Conservation (phyloP, 2,113 vertebrate genomes). For the Gadus chalcogrammus region DNA sequence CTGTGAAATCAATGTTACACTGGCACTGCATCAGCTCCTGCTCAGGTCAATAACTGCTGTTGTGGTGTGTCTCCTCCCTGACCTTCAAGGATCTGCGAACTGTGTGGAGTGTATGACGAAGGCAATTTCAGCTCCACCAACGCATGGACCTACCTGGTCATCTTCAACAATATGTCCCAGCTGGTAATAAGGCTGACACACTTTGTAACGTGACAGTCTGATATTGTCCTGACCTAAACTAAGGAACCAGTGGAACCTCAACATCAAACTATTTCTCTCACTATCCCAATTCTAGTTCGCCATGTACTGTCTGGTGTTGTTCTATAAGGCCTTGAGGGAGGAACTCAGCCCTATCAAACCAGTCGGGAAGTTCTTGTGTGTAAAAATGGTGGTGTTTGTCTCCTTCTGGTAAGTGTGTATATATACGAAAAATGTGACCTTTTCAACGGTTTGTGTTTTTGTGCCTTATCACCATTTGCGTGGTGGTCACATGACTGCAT, state of each 20-base stretch:
- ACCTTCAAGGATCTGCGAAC: constrained; percentile 83
- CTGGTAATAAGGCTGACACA: constrained; percentile 68
- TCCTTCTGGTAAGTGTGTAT: constrained; percentile 88
- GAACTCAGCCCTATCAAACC: constrained; percentile 93
- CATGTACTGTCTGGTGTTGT: constrained; percentile 97
- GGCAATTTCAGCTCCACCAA: constrained; percentile 94
- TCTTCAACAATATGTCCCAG: constrained; percentile 96
- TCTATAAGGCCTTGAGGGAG: constrained; percentile 90
- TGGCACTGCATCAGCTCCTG: neutral
- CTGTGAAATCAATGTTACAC: neutral
- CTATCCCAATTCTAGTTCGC: constrained; percentile 81
- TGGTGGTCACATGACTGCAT: too few species aligned
- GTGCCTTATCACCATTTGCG: too few species aligned
- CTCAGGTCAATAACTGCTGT: neutral
- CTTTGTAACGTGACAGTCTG: neutral
- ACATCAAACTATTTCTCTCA: neutral
- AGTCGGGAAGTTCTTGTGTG: constrained; percentile 96
- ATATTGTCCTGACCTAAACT: neutral
- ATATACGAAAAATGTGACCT: neutral
- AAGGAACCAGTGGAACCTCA: neutral
- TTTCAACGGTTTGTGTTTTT: too few species aligned
- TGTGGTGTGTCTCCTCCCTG: too few species aligned
- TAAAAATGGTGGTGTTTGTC: constrained; percentile 97
- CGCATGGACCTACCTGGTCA: constrained; percentile 98
- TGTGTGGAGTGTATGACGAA: constrained; percentile 88